Conservation (phyloP, 2,797 vertebrate species). For the Acipenser ruthenus region DNA sequence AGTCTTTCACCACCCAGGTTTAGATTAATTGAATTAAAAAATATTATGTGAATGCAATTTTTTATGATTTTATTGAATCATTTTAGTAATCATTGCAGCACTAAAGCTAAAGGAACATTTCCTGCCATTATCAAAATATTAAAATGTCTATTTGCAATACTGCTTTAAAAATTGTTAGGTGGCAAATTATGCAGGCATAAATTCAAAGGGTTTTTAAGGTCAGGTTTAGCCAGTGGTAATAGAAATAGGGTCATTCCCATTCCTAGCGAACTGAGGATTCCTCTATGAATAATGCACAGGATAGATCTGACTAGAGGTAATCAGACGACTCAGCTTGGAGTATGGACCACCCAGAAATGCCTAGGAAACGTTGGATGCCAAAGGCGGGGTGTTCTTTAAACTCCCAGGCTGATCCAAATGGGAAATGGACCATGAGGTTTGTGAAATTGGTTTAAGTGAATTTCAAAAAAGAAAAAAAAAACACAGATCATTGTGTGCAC, state of each 20-base stretch:
- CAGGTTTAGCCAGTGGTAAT: background rate
- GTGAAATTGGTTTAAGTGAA: constrained; percentile 14
- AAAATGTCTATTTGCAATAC: too few species aligned
- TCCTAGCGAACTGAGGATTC: background rate
- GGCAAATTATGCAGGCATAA: too few species aligned
- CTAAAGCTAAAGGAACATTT: too few species aligned
- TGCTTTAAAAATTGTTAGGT: too few species aligned
- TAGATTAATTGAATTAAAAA: too few species aligned
- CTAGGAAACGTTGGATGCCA: constrained; percentile 19
- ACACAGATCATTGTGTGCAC: too few species aligned
- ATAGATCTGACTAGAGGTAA: background rate
- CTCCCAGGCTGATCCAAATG: constrained; percentile 5
- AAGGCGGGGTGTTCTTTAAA: background rate
- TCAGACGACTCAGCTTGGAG: background rate
- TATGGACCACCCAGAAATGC: constrained; percentile 10
- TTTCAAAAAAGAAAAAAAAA: too few species aligned
- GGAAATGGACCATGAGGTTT: constrained; percentile 1
- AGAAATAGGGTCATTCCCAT: background rate
- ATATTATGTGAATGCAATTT: too few species aligned
- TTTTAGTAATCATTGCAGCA: too few species aligned
- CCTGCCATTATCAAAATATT: too few species aligned
- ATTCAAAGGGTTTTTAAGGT: background rate
- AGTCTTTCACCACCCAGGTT: too few species aligned
- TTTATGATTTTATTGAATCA: too few species aligned
- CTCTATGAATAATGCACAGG: background rate